Evolutionary conservation across 1,140 invertebrate genomes (phyloP), one percentile per base, ranked within the genome.

Genomic region (Conopomorpha cramerella): DNA sequence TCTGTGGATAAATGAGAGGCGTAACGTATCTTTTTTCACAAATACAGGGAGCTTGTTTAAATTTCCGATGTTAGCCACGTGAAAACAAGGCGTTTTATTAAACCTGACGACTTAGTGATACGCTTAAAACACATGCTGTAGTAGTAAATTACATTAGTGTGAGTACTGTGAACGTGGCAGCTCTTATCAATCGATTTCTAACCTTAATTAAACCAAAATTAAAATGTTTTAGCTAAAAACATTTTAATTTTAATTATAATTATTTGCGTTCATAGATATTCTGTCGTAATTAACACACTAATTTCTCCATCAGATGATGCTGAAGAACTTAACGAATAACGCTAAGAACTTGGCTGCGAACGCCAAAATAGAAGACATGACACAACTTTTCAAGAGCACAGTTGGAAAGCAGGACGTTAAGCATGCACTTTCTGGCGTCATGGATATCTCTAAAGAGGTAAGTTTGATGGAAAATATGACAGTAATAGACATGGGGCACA

Each of bases 281-380:
- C 19, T 32, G 13, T 19, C n/a, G n/a, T 33, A 14, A 28, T 28
- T n/a, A 29, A 1, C 2, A 8, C 15, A 30, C 28, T 30, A 17
- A 27, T 38, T 37, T 38, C 43, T 56, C 43, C 74, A 70, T 8
- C 65, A 95, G 93, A 93, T 95, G 90, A 92, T 96, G 83, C 84
- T 96, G 63, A 96, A 96, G 62, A 94, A 95, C 72, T 76, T 98
- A 14, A 96, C 94, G 2, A 94, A 96, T 55, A 96, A 96, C 74
- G 95, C 94, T 0, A 95, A 96, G 72, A 95, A 94, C 60, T 77
- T 98, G 30, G 93, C 95, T n/a, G 93, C 95, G 0, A 96, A 96
- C 70, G 94, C 94, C 0, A 96, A 96, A 77, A 97, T 98, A 34
- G 95, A 96, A 77, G 95, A 98, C 54, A 95, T 98, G 89, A 93